Evolutionary conservation across 2,888 invertebrate genomes (phyloP).

Genomic region (Uloborus plumipes): DNA sequence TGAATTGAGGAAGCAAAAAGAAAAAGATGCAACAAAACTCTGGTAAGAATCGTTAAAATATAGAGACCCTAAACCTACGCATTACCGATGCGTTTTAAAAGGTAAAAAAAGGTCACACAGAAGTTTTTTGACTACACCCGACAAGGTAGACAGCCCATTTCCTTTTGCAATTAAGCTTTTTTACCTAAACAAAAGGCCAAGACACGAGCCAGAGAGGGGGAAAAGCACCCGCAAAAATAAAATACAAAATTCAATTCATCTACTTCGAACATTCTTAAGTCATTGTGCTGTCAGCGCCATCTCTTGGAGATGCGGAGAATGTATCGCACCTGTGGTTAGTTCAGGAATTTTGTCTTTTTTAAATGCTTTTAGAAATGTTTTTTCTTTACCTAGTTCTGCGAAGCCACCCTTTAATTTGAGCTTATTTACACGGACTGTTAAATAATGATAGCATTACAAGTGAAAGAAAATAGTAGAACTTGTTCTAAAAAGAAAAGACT

Average conservation of each 20-base stretch:
- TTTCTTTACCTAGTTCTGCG: neutral
- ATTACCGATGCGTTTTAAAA: slow-evolving; percentile 38
- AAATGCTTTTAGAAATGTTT: neutral
- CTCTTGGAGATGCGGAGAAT: slow-evolving; percentile 27
- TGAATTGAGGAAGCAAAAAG: slow-evolving; percentile 22
- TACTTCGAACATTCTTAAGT: slow-evolving; percentile 17
- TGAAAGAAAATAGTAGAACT: no score
- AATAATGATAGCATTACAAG: no score
- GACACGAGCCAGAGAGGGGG: slow-evolving; percentile 47
- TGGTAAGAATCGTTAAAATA: slow-evolving; percentile 38
- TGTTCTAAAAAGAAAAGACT: no score
- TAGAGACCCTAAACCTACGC: slow-evolving; percentile 46
- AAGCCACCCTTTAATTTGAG: slow-evolving; percentile 46
- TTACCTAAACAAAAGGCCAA: slow-evolving; percentile 45
- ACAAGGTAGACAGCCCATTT: slow-evolving; percentile 53
- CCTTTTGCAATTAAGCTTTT: slow-evolving; percentile 55
- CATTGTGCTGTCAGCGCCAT: slow-evolving; percentile 51
- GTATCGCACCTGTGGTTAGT: slow-evolving; percentile 25
- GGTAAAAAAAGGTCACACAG: slow-evolving; percentile 49
- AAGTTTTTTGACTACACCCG: slow-evolving; percentile 63
- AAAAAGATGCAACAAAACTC: slow-evolving; percentile 17
- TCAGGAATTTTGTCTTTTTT: slow-evolving; percentile 6
- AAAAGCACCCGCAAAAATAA: slow-evolving; percentile 6
- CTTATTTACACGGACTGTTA: slow-evolving; percentile 32
- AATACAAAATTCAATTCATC: slow-evolving; percentile 33